Evolutionary conservation across 2,113 vertebrate genomes (phyloP).

Genomic region (Cyprinodon variegatus): DNA sequence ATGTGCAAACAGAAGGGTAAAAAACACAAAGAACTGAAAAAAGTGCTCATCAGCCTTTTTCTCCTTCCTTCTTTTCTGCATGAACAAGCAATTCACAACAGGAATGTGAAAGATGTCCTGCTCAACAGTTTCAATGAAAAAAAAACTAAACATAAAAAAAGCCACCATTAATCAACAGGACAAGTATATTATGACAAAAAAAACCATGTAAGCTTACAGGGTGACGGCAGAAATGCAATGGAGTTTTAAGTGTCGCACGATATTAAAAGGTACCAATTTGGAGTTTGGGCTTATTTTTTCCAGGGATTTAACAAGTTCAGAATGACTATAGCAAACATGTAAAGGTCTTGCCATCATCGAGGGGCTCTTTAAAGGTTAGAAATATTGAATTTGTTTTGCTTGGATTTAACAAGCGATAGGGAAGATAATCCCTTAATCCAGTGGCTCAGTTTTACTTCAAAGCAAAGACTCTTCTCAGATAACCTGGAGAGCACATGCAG

Average conservation of each 20-base stretch:
- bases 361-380: neutral
- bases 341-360: slow-evolving; percentile 10
- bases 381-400: slow-evolving; percentile 9
- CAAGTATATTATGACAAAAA: slow-evolving; percentile 35
- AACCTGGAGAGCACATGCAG: slow-evolving; percentile 23
- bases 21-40: slow-evolving; percentile 46
- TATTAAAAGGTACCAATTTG: slow-evolving; percentile 6
- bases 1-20: slow-evolving; percentile 42
- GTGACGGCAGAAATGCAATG: slow-evolving; percentile 23
- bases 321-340: slow-evolving; percentile 25
- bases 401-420: slow-evolving; percentile 5
- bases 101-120: slow-evolving; percentile 55
- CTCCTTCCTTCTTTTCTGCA: slow-evolving; percentile 63
- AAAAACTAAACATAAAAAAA: slow-evolving; percentile 3
- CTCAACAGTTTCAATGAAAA: slow-evolving; percentile 30
- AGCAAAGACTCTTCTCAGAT: slow-evolving; percentile 24
- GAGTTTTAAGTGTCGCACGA: slow-evolving; percentile 1
- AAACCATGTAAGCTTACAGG: slow-evolving; percentile 44
- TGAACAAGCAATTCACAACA: slow-evolving; percentile 62
- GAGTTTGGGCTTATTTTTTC: slow-evolving; percentile 10
- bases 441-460: slow-evolving; percentile 12
- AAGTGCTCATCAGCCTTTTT: slow-evolving; percentile 24
- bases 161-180: slow-evolving; percentile 24
- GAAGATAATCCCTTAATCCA: neutral
- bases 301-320: slow-evolving; percentile 26